A percentile compares a stretch with the other conserved stretches of the same genome.
Evolutionary conservation across 2,113 vertebrate genomes (phyloP).

Genomic region (Halichoeres trimaculatus): DNA sequence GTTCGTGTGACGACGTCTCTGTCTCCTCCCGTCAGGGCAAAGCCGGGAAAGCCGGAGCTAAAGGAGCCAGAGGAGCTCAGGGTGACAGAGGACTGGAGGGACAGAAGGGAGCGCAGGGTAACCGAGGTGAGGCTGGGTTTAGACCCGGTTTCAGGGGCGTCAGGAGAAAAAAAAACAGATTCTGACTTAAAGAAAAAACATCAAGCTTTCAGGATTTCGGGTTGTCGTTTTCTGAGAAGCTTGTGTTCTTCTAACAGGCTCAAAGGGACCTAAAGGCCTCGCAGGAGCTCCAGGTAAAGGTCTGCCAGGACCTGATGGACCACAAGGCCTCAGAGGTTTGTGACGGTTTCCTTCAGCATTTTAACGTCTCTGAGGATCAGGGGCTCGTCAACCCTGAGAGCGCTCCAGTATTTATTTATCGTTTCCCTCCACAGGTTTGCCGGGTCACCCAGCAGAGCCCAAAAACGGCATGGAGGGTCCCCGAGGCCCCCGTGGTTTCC

Average conservation of each 20-base stretch:
- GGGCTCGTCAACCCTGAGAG: no score
- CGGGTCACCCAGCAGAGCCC: slow-evolving; percentile 74
- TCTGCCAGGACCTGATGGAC: slow-evolving; percentile 73
- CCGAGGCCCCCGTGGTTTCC: slow-evolving; percentile 74
- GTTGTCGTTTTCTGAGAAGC: neutral
- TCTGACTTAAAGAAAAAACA: no score
- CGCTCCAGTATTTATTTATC: no score
- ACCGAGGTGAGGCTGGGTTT: slow-evolving; percentile 59
- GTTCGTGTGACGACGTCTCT: neutral
- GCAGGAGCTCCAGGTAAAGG: slow-evolving; percentile 68
- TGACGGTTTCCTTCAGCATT: neutral
- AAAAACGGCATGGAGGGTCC: slow-evolving; percentile 74
- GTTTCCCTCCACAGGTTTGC: slow-evolving; percentile 64
- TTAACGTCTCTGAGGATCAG: no score
- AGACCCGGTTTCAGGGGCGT: no score
- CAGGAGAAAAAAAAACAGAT: no score
- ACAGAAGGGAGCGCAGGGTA: slow-evolving; percentile 72
- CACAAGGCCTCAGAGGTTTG: slow-evolving; percentile 74
- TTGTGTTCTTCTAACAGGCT: slow-evolving; percentile 62
- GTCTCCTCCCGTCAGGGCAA: slow-evolving; percentile 72
- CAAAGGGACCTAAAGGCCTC: slow-evolving; percentile 77
- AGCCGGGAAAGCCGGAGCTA: slow-evolving; percentile 73
- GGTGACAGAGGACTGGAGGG: slow-evolving; percentile 78
- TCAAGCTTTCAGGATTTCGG: no score
- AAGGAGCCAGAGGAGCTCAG: slow-evolving; percentile 71